Conservation (phyloP, 2,113 vertebrate genomes). For the Alexandromys fortis region DNA sequence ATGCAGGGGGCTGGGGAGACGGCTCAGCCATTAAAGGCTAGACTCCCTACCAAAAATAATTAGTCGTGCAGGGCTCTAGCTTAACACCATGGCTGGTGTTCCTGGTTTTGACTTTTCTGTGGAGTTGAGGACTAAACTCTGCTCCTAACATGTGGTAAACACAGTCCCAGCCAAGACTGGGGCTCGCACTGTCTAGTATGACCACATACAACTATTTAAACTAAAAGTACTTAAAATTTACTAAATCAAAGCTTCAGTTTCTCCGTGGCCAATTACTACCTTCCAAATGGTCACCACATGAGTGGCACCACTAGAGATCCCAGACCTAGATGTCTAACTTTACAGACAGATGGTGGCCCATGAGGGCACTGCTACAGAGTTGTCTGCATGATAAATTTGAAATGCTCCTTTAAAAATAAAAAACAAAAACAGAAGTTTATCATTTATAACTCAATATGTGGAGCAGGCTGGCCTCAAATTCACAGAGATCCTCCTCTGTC, state of each 20-base stretch:
- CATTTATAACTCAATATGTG: background rate
- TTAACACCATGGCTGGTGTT: background rate
- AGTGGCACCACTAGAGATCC: background rate
- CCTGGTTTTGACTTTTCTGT: background rate
- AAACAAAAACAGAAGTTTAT: background rate
- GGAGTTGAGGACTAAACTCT: background rate
- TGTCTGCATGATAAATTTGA: background rate
- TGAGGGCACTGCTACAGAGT: background rate
- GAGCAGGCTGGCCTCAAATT: background rate
- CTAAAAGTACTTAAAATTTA: conserved; percentile 23
- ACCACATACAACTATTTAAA: background rate
- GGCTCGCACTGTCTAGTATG: background rate
- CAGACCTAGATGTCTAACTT: background rate
- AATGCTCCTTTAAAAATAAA: conserved; percentile 3
- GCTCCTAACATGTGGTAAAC: too few relatives aligned
- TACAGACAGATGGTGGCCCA: background rate
- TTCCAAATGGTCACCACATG: background rate
- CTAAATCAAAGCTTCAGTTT: background rate
- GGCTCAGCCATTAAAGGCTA: background rate
- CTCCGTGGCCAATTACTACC: background rate
- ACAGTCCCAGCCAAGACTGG: background rate
- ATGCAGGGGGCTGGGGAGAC: background rate
- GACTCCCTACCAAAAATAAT: background rate
- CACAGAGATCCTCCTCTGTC: background rate
- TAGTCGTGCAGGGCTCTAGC: background rate